Base-by-base conservation (phyloP, 2,888 invertebrate species). In the Troglohyphantes excavatus region DNA sequence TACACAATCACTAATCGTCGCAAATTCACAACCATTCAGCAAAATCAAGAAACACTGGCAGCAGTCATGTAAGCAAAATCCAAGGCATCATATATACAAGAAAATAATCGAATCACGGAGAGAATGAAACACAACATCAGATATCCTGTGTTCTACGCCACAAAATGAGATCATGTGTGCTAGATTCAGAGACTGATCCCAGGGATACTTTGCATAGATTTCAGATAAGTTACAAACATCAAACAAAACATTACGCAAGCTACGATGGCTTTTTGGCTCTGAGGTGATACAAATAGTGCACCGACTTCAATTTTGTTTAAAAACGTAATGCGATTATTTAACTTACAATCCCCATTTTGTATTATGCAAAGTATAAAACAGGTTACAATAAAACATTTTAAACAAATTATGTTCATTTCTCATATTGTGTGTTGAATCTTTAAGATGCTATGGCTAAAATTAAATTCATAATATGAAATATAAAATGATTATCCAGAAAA, bases 131-230 rank as follows among this genome's bases (percentile, higher is more conserved):
- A 2, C 13, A 23, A 46, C 26, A 43, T 13, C 27, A 13, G 11
- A 46, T n/a, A n/a, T n/a, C n/a, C n/a, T 46, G 2, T 17, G 17
- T 53, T 27, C 27, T 27, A 72, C 3, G 63, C 43, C 61, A 83
- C 29, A 59, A 75, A 59, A 76, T 76, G 86, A 86, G 78, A 86
- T 86, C 85, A 76, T n/a, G 29, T 33, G 63, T 46, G 65, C 59
- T 6, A 76, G 53, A 75, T 68, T 53, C 27, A 83, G 46, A 76
- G 23, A 67, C 19, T 61, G 75, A 76, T 76, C 67, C 68, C 19
- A 67, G 39, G 23, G 19, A 29, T 29, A 67, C 9, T 21, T 26
- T 43, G 33, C 61, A 75, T 21, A 72, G 23, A 23, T 17, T 43
- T 65, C 43, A 26, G 33, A 3, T 33, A 17, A 73, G 17, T 75